Evolutionary conservation across 2,113 vertebrate species (phyloP).

Genomic region (Salvelinus namaycush): DNA sequence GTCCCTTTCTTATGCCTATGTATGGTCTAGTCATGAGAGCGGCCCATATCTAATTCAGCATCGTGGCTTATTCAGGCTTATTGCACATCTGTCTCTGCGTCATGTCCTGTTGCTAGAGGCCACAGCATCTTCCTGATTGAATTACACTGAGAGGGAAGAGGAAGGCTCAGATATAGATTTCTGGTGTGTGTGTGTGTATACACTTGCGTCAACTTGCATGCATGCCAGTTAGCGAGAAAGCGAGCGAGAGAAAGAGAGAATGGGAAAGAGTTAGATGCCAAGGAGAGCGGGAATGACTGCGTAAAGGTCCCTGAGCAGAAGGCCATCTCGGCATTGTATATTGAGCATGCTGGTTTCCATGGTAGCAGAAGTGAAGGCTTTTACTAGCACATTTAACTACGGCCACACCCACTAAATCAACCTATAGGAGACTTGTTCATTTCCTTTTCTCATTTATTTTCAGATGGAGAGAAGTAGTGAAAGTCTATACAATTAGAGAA

Average conservation of each 20-base stretch:
- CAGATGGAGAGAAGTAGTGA: no score
- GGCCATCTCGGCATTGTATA: constrained; percentile 65
- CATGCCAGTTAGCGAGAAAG: background rate
- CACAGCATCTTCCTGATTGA: constrained; percentile 29
- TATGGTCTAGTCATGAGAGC: background rate
- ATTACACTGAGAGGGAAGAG: constrained; percentile 22
- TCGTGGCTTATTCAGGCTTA: background rate
- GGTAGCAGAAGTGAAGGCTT: constrained; percentile 59
- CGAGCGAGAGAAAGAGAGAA: background rate
- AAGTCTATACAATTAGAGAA: no score
- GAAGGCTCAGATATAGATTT: background rate
- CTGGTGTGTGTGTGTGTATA: background rate
- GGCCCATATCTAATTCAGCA: background rate
- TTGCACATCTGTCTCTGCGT: constrained; percentile 19
- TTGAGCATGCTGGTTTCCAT: constrained; percentile 67
- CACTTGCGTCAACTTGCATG: background rate
- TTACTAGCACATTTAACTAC: constrained; percentile 25
- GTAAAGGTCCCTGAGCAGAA: constrained; percentile 61
- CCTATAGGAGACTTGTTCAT: no score
- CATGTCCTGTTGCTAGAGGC: constrained; percentile 32
- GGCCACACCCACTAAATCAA: background rate
- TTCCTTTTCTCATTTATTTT: no score
- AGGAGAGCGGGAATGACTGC: constrained; percentile 44
- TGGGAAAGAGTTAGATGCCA: constrained; percentile 1
- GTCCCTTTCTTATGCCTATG: no score